Conservation (phyloP, 2,888 invertebrate species). For the Diabrotica balteata region DNA sequence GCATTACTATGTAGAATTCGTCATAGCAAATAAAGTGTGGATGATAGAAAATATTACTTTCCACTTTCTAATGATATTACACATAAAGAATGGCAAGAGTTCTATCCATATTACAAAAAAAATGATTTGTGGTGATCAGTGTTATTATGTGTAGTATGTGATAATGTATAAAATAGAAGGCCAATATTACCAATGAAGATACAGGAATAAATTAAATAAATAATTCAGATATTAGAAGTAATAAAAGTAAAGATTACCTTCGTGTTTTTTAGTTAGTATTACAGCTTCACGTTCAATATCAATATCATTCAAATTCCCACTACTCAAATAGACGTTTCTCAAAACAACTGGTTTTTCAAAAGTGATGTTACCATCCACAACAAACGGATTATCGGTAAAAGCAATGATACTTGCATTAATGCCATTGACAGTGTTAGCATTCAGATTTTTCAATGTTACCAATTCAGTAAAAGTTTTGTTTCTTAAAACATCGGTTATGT, state of each 20-base stretch:
- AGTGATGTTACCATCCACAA: slow-evolving; percentile 48
- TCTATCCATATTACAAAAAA: too few species aligned
- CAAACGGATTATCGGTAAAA: slow-evolving; percentile 37
- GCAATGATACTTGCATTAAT: slow-evolving; percentile 45
- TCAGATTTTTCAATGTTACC: slow-evolving; percentile 46
- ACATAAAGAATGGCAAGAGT: too few species aligned
- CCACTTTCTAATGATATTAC: too few species aligned
- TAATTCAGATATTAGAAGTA: too few species aligned
- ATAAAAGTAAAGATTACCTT: slow-evolving; percentile 34
- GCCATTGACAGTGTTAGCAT: slow-evolving; percentile 50
- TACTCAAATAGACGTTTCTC: slow-evolving; percentile 36
- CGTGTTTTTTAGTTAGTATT: slow-evolving; percentile 31
- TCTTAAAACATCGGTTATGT: slow-evolving; percentile 42
- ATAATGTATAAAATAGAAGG: neutral
- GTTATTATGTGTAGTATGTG: too few species aligned
- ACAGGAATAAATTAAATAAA: neutral
- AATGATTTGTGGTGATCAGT: too few species aligned
- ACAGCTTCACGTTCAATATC: slow-evolving; percentile 43
- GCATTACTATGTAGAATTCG: too few species aligned
- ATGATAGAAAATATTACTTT: too few species aligned
- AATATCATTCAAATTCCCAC: slow-evolving; percentile 42
- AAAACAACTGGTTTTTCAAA: slow-evolving; percentile 44
- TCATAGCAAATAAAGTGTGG: too few species aligned
- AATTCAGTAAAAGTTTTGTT: slow-evolving; percentile 51
- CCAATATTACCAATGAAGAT: neutral